phyloP scores from a whole-genome alignment of 2,113 vertebrate species.

The Centrocercus urophasianus region DNA sequence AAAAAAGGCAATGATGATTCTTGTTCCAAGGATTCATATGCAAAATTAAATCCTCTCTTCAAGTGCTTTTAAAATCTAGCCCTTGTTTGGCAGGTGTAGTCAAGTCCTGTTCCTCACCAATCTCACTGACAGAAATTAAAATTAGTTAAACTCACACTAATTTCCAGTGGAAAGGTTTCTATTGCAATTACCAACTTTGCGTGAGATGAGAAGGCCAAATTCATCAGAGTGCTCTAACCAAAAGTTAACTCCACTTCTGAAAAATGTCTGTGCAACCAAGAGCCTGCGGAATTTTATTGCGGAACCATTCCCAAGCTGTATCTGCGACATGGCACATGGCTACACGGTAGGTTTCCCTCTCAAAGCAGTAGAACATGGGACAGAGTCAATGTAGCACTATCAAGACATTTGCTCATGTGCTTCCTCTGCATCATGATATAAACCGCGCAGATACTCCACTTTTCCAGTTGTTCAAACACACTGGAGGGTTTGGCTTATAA shows the following conservation, averaged over 20 bases:
- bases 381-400: background rate
- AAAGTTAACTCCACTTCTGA: background rate
- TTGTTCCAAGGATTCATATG: background rate
- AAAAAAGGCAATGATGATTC: background rate
- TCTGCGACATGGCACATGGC: too few relatives aligned
- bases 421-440: background rate
- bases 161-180: background rate
- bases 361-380: accelerated
- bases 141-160: accelerated
- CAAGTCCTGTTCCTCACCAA: background rate
- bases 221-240: background rate
- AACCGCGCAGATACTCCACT: background rate
- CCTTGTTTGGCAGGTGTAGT: background rate
- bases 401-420: background rate
- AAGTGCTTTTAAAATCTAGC: background rate
- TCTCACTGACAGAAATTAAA: background rate
- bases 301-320: background rate
- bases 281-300: background rate
- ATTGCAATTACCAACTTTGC: background rate
- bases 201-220: background rate
- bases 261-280: background rate
- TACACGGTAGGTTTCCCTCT: background rate
- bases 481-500: background rate
- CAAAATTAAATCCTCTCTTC: background rate
- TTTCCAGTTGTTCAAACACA: background rate